Evolutionary conservation across 2,888 invertebrate species (phyloP).

Genomic region (Bedellia somnulentella): DNA sequence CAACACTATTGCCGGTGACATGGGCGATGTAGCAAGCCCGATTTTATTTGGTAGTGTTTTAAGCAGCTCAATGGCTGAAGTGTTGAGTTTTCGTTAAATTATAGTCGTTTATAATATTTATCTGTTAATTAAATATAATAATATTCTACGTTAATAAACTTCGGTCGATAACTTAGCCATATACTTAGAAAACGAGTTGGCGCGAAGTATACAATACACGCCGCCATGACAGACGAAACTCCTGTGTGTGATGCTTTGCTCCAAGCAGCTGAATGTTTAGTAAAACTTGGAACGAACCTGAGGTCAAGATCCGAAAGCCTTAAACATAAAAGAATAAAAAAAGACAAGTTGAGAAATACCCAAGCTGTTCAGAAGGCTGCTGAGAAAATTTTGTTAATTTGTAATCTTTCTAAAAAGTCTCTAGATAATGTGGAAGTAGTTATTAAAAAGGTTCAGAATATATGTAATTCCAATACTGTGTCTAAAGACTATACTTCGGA

Average conservation of each 20-base stretch:
- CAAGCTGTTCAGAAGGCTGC: slow-evolving; percentile 44
- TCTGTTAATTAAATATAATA: slow-evolving; percentile 7
- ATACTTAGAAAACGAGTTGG: too few relatives aligned
- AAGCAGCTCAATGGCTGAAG: too few relatives aligned
- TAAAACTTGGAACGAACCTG: slow-evolving; percentile 45
- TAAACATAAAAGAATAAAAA: slow-evolving; percentile 33
- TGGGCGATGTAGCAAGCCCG: too few relatives aligned
- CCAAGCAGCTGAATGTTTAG: slow-evolving; percentile 46
- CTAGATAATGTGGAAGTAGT: slow-evolving; percentile 42
- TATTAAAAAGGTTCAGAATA: slow-evolving; percentile 25
- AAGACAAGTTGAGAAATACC: slow-evolving; percentile 31
- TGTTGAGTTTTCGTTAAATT: too few relatives aligned
- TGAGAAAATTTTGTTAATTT: slow-evolving; percentile 40
- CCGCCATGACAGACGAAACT: slow-evolving; percentile 38
- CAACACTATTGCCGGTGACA: too few relatives aligned
- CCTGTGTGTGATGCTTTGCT: slow-evolving; percentile 38
- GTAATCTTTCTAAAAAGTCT: slow-evolving; percentile 48
- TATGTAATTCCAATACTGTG: too few relatives aligned
- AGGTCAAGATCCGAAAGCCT: slow-evolving; percentile 35
- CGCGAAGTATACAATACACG: slow-evolving; percentile 3
- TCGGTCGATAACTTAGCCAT: background rate
- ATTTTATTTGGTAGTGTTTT: too few relatives aligned
- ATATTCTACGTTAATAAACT: too few relatives aligned
- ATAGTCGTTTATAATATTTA: too few relatives aligned
- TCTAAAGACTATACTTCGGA: too few relatives aligned